phyloP scores from a whole-genome alignment of 2,797 vertebrate genomes.

The Channa striata region DNA sequence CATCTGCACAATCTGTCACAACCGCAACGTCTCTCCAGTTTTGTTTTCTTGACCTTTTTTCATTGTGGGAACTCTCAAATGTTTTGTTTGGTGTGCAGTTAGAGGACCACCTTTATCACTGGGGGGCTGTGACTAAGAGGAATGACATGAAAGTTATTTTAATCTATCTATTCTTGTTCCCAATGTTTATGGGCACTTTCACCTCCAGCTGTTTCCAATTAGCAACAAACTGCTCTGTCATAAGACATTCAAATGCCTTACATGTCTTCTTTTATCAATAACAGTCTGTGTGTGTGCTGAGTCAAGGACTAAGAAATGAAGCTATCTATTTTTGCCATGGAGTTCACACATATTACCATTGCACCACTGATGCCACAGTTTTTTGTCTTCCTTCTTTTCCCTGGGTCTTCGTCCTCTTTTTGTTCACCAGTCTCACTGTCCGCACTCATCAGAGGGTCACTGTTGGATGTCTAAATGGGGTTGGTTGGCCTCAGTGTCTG shows the following conservation, averaged over 20 bases:
- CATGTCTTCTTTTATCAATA: conserved; percentile 73
- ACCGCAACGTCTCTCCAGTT: conserved; percentile 14
- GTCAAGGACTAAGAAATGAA: conserved; percentile 72
- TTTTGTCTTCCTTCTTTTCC: conserved; percentile 52
- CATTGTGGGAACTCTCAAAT: conserved; percentile 37
- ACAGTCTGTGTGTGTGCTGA: conserved; percentile 67
- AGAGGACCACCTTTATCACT: conserved; percentile 41
- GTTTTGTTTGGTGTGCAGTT: conserved; percentile 38
- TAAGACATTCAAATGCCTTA: conserved; percentile 58
- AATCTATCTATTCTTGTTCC: conserved; percentile 64
- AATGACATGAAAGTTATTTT: conserved; percentile 70
- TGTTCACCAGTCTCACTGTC: conserved; percentile 68
- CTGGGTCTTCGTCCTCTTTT: conserved; percentile 51
- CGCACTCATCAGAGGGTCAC: conserved; percentile 57
- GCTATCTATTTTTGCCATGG: conserved; percentile 77
- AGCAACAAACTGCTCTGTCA: conserved; percentile 55
- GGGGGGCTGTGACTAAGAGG: conserved; percentile 69
- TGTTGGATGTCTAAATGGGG: conserved; percentile 49
- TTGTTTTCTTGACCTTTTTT: conserved; percentile 62
- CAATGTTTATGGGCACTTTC: conserved; percentile 67
- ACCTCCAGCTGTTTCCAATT: conserved; percentile 71
- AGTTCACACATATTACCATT: conserved; percentile 65
- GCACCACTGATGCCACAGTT: conserved; percentile 24
- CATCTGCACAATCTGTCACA: conserved; percentile 45
- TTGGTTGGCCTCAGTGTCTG: conserved; percentile 61